Conservation (phyloP, 2,113 vertebrate species). For the Istiophorus platypterus region DNA sequence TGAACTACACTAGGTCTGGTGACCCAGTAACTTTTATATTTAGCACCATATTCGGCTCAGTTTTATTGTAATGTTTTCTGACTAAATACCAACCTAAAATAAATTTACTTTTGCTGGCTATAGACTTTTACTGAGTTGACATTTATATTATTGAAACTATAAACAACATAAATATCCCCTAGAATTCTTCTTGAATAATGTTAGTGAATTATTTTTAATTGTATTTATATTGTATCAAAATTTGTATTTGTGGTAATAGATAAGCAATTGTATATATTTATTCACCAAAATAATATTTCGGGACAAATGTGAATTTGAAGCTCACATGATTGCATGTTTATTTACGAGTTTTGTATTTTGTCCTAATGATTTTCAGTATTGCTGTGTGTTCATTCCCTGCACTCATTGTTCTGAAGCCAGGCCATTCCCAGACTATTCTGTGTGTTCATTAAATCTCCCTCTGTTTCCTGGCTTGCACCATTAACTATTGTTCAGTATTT, state of each 20-base stretch:
- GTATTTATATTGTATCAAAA: background rate
- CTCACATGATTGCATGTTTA: slow-evolving; percentile 1
- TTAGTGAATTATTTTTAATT: background rate
- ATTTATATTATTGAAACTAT: background rate
- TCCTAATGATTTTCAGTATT: slow-evolving; percentile 34
- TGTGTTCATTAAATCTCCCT: slow-evolving; percentile 62
- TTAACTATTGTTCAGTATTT: slow-evolving; percentile 71
- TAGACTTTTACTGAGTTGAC: background rate
- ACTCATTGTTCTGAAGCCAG: slow-evolving; percentile 31
- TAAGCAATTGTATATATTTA: background rate
- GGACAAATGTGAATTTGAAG: background rate
- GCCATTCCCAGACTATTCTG: slow-evolving; percentile 44
- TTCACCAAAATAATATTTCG: slow-evolving; percentile 10
- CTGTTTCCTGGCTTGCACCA: slow-evolving; percentile 54
- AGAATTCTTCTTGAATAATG: background rate
- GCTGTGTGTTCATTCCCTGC: slow-evolving; percentile 16
- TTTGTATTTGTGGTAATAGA: background rate
- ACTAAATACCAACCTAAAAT: background rate
- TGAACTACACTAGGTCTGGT: slow-evolving; percentile 1
- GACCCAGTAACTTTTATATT: background rate
- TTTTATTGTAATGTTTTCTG: no score
- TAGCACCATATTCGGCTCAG: no score
- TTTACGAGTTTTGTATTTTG: slow-evolving; percentile 1
- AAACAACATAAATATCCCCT: background rate
- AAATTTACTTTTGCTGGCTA: background rate